These are phyloP conservation scores for Pterostichus madidus DNA, from an alignment of 2,888 invertebrate genomes.

Conservation along the genomic window DNA sequence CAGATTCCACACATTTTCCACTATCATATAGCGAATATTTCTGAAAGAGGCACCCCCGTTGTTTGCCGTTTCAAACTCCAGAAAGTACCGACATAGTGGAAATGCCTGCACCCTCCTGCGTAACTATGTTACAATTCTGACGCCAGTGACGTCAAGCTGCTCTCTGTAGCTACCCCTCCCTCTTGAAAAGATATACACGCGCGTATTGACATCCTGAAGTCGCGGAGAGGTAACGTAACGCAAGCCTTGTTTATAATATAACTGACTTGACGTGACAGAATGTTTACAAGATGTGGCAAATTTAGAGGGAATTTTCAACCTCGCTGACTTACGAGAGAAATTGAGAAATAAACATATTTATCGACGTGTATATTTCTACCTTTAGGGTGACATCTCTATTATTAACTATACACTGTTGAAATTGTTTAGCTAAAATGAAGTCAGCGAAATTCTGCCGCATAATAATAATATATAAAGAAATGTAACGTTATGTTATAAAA, in stretches of 20 bases:
- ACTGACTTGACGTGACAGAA: neutral
- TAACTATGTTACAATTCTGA: conserved; percentile 35
- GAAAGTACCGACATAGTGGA: conserved; percentile 9
- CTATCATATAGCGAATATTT: neutral
- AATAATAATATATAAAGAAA: no score
- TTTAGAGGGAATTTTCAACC: no score
- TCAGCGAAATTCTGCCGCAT: no score
- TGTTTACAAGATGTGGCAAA: no score
- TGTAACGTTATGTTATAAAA: no score
- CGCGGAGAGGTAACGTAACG: neutral
- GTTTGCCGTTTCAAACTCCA: conserved; percentile 2
- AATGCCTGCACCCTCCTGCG: neutral
- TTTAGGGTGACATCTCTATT: no score
- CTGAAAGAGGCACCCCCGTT: neutral
- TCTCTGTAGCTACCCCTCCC: neutral
- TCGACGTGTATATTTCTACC: no score
- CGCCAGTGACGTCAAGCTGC: neutral
- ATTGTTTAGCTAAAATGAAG: no score
- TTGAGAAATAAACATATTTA: no score
- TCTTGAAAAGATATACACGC: neutral
- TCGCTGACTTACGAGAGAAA: no score
- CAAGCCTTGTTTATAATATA: neutral
- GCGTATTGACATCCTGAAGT: neutral
- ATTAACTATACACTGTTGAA: no score
- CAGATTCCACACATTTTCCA: conserved; percentile 12